Conservation (phyloP, 2,797 vertebrate genomes). For the Gymnoscopelus braueri region DNA sequence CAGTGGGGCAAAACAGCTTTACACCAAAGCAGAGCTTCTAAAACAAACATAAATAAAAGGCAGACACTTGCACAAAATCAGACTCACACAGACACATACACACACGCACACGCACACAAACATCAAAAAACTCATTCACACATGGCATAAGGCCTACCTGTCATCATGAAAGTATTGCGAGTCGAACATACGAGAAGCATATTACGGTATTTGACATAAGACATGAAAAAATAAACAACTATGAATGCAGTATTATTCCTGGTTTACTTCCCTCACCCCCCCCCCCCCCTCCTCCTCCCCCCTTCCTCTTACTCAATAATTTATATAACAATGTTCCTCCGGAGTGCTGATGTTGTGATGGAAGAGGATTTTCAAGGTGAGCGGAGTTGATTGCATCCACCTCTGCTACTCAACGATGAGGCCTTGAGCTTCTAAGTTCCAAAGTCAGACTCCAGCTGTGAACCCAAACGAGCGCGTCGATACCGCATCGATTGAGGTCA, state of each 20-base stretch:
- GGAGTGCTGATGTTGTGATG: neutral
- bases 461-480: conserved; percentile 77
- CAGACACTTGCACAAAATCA: conserved; percentile 18
- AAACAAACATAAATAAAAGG: conserved; percentile 35
- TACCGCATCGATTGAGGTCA: conserved; percentile 74
- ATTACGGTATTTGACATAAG: no score
- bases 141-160: no score
- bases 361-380: conserved; percentile 37
- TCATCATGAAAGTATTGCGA: no score
- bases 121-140: neutral
- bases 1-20: conserved; percentile 20
- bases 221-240: no score
- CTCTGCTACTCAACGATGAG: conserved; percentile 60
- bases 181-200: no score
- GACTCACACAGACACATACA: neutral
- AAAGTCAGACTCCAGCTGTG: conserved; percentile 66
- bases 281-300: no score
- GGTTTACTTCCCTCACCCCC: no score
- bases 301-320: no score
- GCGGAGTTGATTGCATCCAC: conserved; percentile 56
- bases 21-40: conserved; percentile 30
- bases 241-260: no score
- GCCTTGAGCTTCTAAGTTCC: conserved; percentile 67
- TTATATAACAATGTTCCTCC: no score
- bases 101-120: neutral